Base-by-base conservation (phyloP, 2,888 invertebrate species). In the Lycaena phlaeas region DNA sequence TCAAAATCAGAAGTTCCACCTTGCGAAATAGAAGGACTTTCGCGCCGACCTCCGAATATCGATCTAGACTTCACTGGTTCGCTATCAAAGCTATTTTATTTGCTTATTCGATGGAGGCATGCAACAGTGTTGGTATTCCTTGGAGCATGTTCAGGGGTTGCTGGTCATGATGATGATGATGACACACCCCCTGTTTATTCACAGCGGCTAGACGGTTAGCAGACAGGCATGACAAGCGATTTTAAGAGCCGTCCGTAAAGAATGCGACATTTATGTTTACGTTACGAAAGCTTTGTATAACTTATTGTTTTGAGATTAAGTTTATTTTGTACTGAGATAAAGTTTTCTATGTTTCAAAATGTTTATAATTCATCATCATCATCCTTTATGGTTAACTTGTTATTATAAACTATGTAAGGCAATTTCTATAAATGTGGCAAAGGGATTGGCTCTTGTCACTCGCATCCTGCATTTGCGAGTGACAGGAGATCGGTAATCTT, bases 1-100 rank as follows among this genome's bases (percentile, higher is more conserved):
- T 68, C 64, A 72, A 71, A 73, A 69, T 43, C 56, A 57, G 59
- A 53, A 57, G 48, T 51, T 52, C 72, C 65, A 72, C 78, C 78
- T 77, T 68, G 76, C 71, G 54, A 76, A 74, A 71, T 59, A 59
- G 58, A 61, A 64, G 65, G 64, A 64, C 59, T 70, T 61, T 61
- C 65, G 69, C 69, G 63, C 60, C 65, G 68, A 57, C 61, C 63
- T 62, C 57, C 59, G 63, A 55, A 69, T 69, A 77, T 78, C 75
- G 67, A 67, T 68, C 52, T 40, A 45, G 49, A 37, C 25, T 39
- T 39, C 26, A 15, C 30, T 30, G 17, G 11, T 25, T 39, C 31
- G 30, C 39, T 36, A 36, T 39, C 28, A 17, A 29, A 40, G 22
- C 36, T 39, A 30, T 29, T 30, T 39, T 25, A 27, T 27, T 11